Evolutionary conservation across 2,113 vertebrate genomes (phyloP).

Genomic region (Ameiurus melas): DNA sequence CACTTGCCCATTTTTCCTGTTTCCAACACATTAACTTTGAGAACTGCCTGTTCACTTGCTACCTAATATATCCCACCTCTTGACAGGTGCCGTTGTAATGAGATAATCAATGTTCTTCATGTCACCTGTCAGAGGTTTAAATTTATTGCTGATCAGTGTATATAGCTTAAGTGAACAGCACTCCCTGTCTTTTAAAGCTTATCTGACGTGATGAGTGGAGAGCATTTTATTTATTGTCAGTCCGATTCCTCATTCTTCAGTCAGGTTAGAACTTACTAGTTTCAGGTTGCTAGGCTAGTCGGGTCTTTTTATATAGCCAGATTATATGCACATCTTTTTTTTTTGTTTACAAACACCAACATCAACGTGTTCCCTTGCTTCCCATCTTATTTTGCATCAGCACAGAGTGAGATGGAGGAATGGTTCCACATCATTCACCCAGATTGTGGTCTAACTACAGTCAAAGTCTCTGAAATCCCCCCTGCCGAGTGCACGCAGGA

Average conservation of each 20-base stretch:
- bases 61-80: too few species aligned
- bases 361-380: not conserved
- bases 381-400: not conserved
- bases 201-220: not conserved
- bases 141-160: too few species aligned
- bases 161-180: not conserved
- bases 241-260: not conserved
- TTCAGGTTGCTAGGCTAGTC: not conserved
- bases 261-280: not conserved
- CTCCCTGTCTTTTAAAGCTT: not conserved
- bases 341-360: not conserved
- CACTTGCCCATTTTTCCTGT: too few species aligned
- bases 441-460: not conserved
- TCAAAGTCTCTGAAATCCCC: conserved; percentile 10
- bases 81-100: too few species aligned
- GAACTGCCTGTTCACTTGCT: too few species aligned
- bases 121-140: too few species aligned
- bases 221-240: not conserved
- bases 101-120: too few species aligned
- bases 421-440: not conserved
- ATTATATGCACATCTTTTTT: not conserved
- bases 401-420: not conserved
- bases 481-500: not conserved
- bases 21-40: too few species aligned
- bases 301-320: not conserved